Conservation (phyloP, 1,140 invertebrate species). For the Maniola jurtina region DNA sequence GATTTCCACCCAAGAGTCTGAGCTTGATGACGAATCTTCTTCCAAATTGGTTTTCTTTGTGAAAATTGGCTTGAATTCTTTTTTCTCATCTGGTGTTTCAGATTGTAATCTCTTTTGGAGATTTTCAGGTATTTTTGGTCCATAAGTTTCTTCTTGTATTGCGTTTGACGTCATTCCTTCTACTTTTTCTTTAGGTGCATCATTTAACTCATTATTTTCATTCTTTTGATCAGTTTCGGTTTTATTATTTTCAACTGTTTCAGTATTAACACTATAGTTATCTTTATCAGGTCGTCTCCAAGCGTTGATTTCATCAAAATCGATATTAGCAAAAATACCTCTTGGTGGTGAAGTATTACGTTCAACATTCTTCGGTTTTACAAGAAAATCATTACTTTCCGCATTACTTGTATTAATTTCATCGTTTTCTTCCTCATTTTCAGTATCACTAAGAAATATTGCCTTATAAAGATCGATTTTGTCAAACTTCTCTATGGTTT, state of each 20-base stretch:
- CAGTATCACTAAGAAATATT: constrained; percentile 83
- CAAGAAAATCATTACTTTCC: constrained; percentile 45
- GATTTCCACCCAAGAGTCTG: constrained; percentile 70
- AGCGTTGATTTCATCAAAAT: constrained; percentile 81
- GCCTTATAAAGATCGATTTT: constrained; percentile 84
- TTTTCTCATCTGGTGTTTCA: constrained; percentile 1
- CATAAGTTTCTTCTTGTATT: constrained; percentile 67
- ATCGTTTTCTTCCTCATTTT: constrained; percentile 69
- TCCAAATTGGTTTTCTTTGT: constrained; percentile 44
- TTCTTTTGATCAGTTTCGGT: constrained; percentile 27
- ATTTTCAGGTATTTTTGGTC: constrained; percentile 79
- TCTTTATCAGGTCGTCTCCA: constrained; percentile 56
- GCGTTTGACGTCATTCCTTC: constrained; percentile 32
- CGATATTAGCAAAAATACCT: constrained; percentile 87
- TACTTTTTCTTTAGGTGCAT: constrained; percentile 18
- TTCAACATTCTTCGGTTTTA: constrained; percentile 64
- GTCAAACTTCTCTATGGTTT: constrained; percentile 78
- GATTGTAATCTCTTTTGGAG: constrained; percentile 48
- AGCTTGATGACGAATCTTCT: constrained; percentile 53
- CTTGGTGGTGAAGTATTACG: constrained; percentile 84
- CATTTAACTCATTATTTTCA: constrained; percentile 23
- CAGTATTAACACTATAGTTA: constrained; percentile 9
- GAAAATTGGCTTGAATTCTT: constrained; percentile 45
- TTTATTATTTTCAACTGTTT: constrained; percentile 33
- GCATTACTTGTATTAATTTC: constrained; percentile 13